A percentile compares a stretch with the other conserved stretches of the same genome.
Evolutionary conservation across 2,797 vertebrate species (phyloP).

Genomic region (Oreonectes daqikongensis): DNA sequence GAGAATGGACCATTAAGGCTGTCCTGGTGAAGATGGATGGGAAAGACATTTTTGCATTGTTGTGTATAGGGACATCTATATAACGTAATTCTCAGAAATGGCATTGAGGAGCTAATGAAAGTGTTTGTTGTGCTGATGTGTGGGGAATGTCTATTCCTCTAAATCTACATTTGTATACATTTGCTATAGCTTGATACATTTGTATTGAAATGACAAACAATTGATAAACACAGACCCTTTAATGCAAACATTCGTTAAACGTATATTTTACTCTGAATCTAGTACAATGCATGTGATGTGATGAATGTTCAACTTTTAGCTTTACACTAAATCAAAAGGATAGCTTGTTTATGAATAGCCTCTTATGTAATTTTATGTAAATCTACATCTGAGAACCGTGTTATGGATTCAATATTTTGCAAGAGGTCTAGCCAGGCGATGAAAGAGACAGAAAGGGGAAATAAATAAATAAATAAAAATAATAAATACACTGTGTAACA

Average conservation of each 20-base stretch:
- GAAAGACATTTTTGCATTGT: not conserved
- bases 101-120: not conserved
- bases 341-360: not conserved
- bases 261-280: not conserved
- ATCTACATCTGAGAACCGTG: too few species aligned
- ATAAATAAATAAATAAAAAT: too few species aligned
- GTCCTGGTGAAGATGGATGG: not conserved
- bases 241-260: not conserved
- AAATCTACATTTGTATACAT: not conserved
- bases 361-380: not conserved
- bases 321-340: not conserved
- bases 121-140: not conserved
- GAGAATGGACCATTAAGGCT: not conserved
- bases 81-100: not conserved
- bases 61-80: not conserved
- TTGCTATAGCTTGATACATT: too few species aligned
- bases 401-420: too few species aligned
- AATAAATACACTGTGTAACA: too few species aligned
- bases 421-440: too few species aligned
- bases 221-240: not conserved
- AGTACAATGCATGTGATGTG: conserved; percentile 17
- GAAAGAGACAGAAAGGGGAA: too few species aligned
- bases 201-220: conserved; percentile 5
- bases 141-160: not conserved
- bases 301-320: not conserved